phyloP scores from a whole-genome alignment of 2,888 invertebrate species.

The Hybos culiciformis region DNA sequence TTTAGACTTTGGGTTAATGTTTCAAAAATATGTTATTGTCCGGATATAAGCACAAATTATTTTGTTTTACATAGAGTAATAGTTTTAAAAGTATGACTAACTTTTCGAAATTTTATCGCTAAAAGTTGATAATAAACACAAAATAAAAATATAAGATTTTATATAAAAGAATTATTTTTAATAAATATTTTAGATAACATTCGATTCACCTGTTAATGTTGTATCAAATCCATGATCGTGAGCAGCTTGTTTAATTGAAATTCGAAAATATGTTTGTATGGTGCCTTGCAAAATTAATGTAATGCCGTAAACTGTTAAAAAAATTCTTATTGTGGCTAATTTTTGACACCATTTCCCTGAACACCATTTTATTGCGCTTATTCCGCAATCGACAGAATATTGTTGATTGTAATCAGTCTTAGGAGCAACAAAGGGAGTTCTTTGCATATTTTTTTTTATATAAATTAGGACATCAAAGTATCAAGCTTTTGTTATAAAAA shows the following conservation, averaged over 20 bases:
- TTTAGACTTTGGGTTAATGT: too few species aligned
- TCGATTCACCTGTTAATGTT: conserved; percentile 35
- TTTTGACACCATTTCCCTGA: conserved; percentile 34
- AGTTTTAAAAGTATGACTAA: too few species aligned
- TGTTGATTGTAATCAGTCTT: too few species aligned
- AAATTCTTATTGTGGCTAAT: conserved; percentile 37
- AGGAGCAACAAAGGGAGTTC: too few species aligned
- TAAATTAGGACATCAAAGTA: too few species aligned
- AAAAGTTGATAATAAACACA: too few species aligned
- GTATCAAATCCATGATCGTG: conserved; percentile 35
- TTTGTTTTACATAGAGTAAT: too few species aligned
- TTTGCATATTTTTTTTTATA: too few species aligned
- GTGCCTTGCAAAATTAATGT: conserved; percentile 36
- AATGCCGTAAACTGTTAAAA: conserved; percentile 31
- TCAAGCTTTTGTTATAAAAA: too few species aligned
- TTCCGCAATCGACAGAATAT: conserved; percentile 40
- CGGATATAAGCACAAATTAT: too few species aligned
- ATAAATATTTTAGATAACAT: background rate
- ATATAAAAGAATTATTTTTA: background rate
- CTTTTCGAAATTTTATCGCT: background rate
- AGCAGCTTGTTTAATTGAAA: conserved; percentile 39
- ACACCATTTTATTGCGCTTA: conserved; percentile 36
- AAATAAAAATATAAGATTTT: too few species aligned
- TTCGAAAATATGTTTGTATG: conserved; percentile 37
- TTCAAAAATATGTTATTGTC: too few species aligned